Conservation (phyloP, 2,888 invertebrate genomes). For the Andrena fulva region DNA sequence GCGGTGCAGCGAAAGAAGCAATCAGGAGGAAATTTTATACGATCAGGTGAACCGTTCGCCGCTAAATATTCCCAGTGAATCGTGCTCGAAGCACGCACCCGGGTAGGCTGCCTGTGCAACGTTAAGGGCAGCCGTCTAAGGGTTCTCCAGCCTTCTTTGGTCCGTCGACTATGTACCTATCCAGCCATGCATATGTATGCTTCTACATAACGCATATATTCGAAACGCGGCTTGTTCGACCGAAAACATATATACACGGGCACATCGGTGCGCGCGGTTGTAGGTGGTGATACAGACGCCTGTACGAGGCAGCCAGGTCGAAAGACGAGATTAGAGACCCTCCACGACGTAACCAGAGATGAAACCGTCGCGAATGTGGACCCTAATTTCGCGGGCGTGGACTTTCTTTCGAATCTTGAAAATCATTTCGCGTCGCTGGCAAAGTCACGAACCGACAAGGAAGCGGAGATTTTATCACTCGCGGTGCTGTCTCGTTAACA, state of each 20-base stretch:
- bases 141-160: slow-evolving; percentile 59
- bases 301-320: slow-evolving; percentile 30
- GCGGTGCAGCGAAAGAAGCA: background rate
- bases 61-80: slow-evolving; percentile 12
- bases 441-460: slow-evolving; percentile 23
- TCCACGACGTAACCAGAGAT: slow-evolving; percentile 36
- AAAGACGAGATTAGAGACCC: slow-evolving; percentile 44
- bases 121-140: slow-evolving; percentile 59
- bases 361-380: slow-evolving; percentile 22
- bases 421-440: slow-evolving; percentile 46
- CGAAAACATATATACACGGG: slow-evolving; percentile 13
- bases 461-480: slow-evolving; percentile 51
- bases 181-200: slow-evolving; percentile 47
- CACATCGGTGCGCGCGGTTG: slow-evolving; percentile 3
- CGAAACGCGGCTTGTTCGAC: slow-evolving; percentile 31
- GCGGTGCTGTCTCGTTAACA: slow-evolving; percentile 51
- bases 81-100: slow-evolving; percentile 30
- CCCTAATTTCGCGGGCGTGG: slow-evolving; percentile 42
- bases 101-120: slow-evolving; percentile 40
- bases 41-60: background rate
- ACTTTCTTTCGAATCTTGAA: slow-evolving; percentile 38
- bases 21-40: background rate
- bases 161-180: slow-evolving; percentile 35
- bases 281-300: slow-evolving; percentile 11
- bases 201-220: slow-evolving; percentile 31